Evolutionary conservation across 2,113 vertebrate species (phyloP).

Genomic region (Hippocampus mohnikei): DNA sequence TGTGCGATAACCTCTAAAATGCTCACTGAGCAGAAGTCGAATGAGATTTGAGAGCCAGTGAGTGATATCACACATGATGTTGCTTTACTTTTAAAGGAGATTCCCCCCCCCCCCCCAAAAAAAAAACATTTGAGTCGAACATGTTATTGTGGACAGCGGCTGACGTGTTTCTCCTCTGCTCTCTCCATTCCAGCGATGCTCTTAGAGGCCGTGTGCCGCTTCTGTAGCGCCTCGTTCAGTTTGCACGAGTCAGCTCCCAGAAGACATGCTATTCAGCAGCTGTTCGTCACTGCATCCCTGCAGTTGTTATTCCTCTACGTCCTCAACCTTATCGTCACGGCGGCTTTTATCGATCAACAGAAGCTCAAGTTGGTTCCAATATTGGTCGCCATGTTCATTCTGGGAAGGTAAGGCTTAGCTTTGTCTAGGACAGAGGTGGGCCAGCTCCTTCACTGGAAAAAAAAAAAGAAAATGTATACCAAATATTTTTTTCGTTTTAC

Average conservation of each 20-base stretch:
- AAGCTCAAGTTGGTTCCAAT: constrained; percentile 70
- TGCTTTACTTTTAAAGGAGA: too few relatives aligned
- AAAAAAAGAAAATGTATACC: too few relatives aligned
- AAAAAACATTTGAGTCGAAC: not conserved
- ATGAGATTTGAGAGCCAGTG: too few relatives aligned
- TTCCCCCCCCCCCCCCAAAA: too few relatives aligned
- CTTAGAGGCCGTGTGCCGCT: constrained; percentile 53
- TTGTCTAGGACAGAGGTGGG: not conserved
- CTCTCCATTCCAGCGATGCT: constrained; percentile 56
- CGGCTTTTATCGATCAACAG: constrained; percentile 63
- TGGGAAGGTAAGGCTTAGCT: constrained; percentile 66
- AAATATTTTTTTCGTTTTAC: not conserved
- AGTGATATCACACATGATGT: too few relatives aligned
- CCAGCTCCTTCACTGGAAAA: too few relatives aligned
- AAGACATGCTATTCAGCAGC: constrained; percentile 52
- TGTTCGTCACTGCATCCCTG: constrained; percentile 59
- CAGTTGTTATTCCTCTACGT: constrained; percentile 67
- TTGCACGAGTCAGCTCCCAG: constrained; percentile 39
- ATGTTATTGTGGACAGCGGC: not conserved
- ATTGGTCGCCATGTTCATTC: constrained; percentile 63
- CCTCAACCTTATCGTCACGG: constrained; percentile 69
- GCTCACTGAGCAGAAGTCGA: too few relatives aligned
- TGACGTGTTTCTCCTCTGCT: constrained; percentile 33
- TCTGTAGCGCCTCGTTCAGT: constrained; percentile 60
- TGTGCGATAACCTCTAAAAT: too few relatives aligned